phyloP scores from a whole-genome alignment of 2,797 vertebrate genomes.

The Fratercula arctica region DNA sequence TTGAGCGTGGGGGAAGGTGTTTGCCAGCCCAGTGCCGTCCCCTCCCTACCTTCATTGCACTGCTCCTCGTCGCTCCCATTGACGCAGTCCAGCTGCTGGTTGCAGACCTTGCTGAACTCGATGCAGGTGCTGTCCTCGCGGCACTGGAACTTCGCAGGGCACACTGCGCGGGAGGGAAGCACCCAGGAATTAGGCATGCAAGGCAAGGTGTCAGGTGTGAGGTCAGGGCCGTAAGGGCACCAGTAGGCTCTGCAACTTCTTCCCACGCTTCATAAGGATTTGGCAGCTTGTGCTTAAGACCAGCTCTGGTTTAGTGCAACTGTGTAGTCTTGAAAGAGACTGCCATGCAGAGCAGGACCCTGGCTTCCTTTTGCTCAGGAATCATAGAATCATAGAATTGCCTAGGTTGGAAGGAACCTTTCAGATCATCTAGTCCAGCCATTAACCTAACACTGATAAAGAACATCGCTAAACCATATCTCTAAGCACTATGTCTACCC shows the following conservation, averaged over 20 bases:
- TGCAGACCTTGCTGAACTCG: conserved; percentile 85
- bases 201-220: neutral
- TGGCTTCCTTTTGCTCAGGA: neutral
- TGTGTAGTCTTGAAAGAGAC: neutral
- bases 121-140: conserved; percentile 87
- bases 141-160: conserved; percentile 87
- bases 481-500: too few relatives aligned
- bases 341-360: neutral
- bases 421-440: too few relatives aligned
- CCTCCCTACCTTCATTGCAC: conserved; percentile 81
- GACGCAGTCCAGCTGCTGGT: conserved; percentile 83
- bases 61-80: conserved; percentile 84
- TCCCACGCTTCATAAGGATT: neutral
- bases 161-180: conserved; percentile 75
- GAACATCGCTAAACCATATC: too few relatives aligned
- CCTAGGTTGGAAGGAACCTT: too few relatives aligned
- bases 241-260: neutral
- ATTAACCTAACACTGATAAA: too few relatives aligned
- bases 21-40: neutral
- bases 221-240: neutral
- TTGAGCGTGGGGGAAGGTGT: neutral
- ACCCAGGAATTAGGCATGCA: neutral
- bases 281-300: neutral
- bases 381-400: too few relatives aligned
- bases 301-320: neutral